Evolutionary conservation across 2,888 invertebrate species (phyloP).

Genomic region (Deladenus siricidicola): DNA sequence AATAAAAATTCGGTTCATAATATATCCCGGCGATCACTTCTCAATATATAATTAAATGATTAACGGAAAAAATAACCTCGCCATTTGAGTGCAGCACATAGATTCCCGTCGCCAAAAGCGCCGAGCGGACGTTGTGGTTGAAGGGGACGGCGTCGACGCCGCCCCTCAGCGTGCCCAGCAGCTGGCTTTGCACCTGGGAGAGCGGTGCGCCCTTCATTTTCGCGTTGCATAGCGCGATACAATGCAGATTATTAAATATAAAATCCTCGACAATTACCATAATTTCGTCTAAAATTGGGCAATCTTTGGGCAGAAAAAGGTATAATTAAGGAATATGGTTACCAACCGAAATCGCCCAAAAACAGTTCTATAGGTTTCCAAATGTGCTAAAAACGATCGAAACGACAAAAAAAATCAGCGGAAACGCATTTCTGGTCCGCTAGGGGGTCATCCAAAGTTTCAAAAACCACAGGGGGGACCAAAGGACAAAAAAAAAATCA

Average conservation of each 20-base stretch:
- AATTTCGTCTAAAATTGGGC: too few relatives aligned
- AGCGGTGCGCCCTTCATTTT: constrained; percentile 24
- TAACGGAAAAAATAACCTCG: constrained; percentile 24
- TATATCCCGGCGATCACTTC: not conserved
- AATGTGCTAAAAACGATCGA: too few relatives aligned
- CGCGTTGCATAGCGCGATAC: constrained; percentile 41
- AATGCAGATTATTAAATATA: constrained; percentile 42
- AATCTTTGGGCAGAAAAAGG: too few relatives aligned
- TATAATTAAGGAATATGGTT: too few relatives aligned
- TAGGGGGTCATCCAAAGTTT: too few relatives aligned
- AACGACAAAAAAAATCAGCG: too few relatives aligned
- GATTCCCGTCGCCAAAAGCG: constrained; percentile 38
- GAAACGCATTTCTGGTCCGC: too few relatives aligned
- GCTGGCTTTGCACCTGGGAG: constrained; percentile 18
- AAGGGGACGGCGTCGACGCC: constrained; percentile 31
- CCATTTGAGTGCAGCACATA: constrained; percentile 43
- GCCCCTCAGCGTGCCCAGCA: constrained; percentile 22
- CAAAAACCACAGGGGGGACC: too few relatives aligned
- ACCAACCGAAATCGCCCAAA: too few relatives aligned
- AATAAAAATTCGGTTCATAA: not conserved
- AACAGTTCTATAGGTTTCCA: too few relatives aligned
- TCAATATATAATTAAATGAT: constrained; percentile 5
- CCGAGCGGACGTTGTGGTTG: constrained; percentile 48
- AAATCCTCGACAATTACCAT: constrained; percentile 31
- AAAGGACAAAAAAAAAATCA: too few relatives aligned